Percentiles rank a stretch among this genome's conserved stretches.
These are phyloP conservation scores for Hemitrygon akajei DNA, from an alignment of 2,797 vertebrate species.

Conservation along the genomic window DNA sequence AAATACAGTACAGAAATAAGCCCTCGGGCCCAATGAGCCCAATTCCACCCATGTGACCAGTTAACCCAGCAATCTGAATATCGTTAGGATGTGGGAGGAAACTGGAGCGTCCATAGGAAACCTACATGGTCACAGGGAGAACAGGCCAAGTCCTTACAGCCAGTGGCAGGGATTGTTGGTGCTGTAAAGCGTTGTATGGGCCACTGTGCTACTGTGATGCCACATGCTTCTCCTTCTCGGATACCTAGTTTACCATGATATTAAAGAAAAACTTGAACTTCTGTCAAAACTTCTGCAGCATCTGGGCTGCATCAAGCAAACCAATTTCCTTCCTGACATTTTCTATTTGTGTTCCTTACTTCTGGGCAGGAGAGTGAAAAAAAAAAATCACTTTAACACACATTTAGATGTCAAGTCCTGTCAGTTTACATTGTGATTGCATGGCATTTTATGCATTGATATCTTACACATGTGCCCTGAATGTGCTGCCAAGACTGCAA, in stretches of 20 bases:
- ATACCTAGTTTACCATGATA: background rate
- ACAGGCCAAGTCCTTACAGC: no score
- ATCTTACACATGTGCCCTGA: conserved; percentile 21
- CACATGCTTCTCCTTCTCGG: no score
- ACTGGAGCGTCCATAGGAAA: no score
- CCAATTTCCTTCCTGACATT: conserved; percentile 29
- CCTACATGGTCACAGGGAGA: no score
- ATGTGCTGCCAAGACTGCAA: background rate
- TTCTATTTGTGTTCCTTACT: conserved; percentile 25
- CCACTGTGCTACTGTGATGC: no score
- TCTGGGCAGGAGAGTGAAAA: background rate
- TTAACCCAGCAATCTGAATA: no score
- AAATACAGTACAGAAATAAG: no score
- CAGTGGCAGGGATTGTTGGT: no score
- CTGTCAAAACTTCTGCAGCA: background rate
- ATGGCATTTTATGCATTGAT: background rate
- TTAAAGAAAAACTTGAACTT: background rate
- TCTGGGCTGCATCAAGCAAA: conserved; percentile 19
- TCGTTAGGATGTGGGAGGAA: no score
- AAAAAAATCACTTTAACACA: background rate
- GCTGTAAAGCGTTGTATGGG: no score
- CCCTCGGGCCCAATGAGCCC: no score
- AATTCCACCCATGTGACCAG: no score
- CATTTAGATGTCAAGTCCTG: conserved; percentile 18
- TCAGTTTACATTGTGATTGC: background rate